Percentiles rank a stretch among this genome's conserved stretches.
These are phyloP conservation scores for Rhagoletis zephyria DNA, from an alignment of 1,140 invertebrate genomes.

Conservation along the genomic window DNA sequence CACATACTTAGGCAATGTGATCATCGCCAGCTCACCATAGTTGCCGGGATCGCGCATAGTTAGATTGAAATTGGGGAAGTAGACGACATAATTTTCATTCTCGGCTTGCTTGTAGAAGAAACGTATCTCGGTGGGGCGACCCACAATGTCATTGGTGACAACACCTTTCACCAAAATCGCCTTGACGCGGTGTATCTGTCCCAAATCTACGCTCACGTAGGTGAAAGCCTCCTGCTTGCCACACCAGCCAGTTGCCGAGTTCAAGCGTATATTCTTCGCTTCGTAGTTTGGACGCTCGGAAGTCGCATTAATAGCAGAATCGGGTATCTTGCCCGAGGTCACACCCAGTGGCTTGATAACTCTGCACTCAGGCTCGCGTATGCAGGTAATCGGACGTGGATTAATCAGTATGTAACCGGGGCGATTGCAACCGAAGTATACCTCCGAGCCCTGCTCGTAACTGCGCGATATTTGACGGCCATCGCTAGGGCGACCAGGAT, in stretches of 20 bases:
- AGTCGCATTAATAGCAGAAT: slow-evolving; percentile 96
- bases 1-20: slow-evolving; percentile 92
- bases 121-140: slow-evolving; percentile 93
- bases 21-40: slow-evolving; percentile 95
- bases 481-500: slow-evolving; percentile 93
- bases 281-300: slow-evolving; percentile 93
- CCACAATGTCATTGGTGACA: slow-evolving; percentile 94
- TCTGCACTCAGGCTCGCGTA: slow-evolving; percentile 93
- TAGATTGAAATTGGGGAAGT: slow-evolving; percentile 95
- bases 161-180: slow-evolving; percentile 94
- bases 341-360: slow-evolving; percentile 92
- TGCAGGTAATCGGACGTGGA: slow-evolving; percentile 90
- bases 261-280: slow-evolving; percentile 89
- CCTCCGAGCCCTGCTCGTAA: slow-evolving; percentile 94
- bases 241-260: slow-evolving; percentile 96
- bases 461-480: slow-evolving; percentile 90
- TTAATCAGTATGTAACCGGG: slow-evolving; percentile 95
- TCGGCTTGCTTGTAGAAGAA: slow-evolving; percentile 97
- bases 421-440: slow-evolving; percentile 90
- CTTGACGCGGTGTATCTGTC: slow-evolving; percentile 90
- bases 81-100: slow-evolving; percentile 94
- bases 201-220: slow-evolving; percentile 94
- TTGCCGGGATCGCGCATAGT: slow-evolving; percentile 94
- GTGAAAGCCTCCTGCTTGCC: slow-evolving; percentile 95
- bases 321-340: slow-evolving; percentile 91